Base-by-base conservation (phyloP, 2,113 vertebrate species). In the Condylura cristata region DNA sequence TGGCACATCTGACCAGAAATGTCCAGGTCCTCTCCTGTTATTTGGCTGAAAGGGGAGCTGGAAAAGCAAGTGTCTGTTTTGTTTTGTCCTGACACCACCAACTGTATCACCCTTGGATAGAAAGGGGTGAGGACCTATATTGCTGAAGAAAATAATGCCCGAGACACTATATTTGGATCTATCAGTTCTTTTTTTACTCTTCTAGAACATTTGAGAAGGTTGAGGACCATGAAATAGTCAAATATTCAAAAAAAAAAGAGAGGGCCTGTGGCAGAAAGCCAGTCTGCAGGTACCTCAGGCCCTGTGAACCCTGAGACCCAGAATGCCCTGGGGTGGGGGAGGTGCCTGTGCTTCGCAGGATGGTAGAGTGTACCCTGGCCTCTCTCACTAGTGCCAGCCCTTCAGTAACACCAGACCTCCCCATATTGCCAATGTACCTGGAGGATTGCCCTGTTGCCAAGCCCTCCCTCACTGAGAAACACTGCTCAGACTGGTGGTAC, bases 31-130 rank as follows among this genome's bases (percentile, higher is more conserved):
- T 7, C 12, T 1, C 28, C 46, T 20, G 39, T 7, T 6, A 8
- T 16, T 30, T 6, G 14, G 37, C 63, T 48, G 6, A 30, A 41
- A 32, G 66, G 58, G 32, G 37, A 30, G 26, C 68, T 46, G 16
- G 32, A 26, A 41, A 20, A 17, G 17, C 61, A 22, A 3, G 37
- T 8, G 26, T 37, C 12, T 20, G 6, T 37, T 75, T 44, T n/a
- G 66, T 34, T 84, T 44, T 6, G 13, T 34, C 87, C 4, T 30
- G 30, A 11, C 39, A 41, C 72, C 13, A n/a, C n/a, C 14, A 3
- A 17, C 3, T 1, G 37, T 22, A 10, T 11, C 46, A 2, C 14
- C 24, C 14, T 6, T 1, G 3, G 44, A 28, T 30, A 1, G 34
- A 32, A 39, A 48, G 34, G 66, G 20, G 28, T 66, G 37, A 60